Conservation (phyloP, 2,113 vertebrate species). For the Rhinoptilus africanus region DNA sequence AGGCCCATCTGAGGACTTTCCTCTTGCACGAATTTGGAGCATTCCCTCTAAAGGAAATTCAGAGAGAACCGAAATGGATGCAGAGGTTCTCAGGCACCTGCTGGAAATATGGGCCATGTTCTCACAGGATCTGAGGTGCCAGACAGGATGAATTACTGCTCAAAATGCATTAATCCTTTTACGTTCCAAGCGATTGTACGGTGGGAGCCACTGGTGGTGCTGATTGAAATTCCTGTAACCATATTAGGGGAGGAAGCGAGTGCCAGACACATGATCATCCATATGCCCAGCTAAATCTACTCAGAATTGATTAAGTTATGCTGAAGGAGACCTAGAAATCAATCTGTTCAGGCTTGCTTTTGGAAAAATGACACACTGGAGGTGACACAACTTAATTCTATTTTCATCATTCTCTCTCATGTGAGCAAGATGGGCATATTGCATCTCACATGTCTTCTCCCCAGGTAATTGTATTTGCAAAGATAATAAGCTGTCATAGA, state of each 20-base stretch:
- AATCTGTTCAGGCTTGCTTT: conserved; percentile 56
- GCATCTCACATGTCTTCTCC: background rate
- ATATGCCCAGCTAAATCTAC: conserved; percentile 49
- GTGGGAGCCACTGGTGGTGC: background rate
- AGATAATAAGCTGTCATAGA: background rate
- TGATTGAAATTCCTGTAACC: conserved; percentile 52
- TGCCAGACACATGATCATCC: conserved; percentile 58
- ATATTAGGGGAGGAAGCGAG: background rate
- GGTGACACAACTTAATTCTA: conserved; percentile 37
- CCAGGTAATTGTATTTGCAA: background rate
- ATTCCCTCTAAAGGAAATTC: background rate
- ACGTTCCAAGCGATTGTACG: background rate
- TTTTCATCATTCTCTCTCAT: background rate
- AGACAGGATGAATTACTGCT: conserved; percentile 20
- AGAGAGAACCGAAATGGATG: accelerated
- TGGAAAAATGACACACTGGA: conserved; percentile 22
- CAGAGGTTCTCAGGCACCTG: background rate
- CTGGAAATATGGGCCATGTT: background rate
- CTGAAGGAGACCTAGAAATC: conserved; percentile 60
- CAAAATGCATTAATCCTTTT: background rate
- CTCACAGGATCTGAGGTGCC: background rate
- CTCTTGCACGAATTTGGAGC: accelerated
- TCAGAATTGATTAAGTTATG: conserved; percentile 49
- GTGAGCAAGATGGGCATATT: background rate
- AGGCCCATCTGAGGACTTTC: background rate